phyloP scores from a whole-genome alignment of 1,140 invertebrate species.

The Leguminivora glycinivorella region DNA sequence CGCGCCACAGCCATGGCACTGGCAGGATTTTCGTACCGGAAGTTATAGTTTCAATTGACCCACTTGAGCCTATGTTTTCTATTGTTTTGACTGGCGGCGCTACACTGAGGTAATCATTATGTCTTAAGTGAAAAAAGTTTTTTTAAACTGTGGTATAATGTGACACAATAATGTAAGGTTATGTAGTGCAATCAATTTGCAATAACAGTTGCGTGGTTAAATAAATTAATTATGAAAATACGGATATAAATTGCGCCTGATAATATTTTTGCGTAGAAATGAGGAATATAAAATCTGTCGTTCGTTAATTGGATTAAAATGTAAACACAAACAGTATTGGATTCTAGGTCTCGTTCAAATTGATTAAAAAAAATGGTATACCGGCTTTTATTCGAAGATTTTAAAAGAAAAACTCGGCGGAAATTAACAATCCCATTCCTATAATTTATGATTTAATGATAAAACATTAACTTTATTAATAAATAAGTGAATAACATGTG shows the following conservation, averaged over 20 bases:
- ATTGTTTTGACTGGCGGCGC: background rate
- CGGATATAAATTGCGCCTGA: background rate
- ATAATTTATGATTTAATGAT: background rate
- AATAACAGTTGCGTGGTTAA: background rate
- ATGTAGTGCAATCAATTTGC: background rate
- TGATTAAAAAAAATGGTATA: too few relatives aligned
- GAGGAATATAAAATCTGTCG: background rate
- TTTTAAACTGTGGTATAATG: background rate
- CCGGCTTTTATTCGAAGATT: background rate
- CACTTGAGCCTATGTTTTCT: background rate
- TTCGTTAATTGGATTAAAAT: too few relatives aligned
- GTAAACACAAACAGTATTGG: too few relatives aligned
- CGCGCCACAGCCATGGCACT: conserved; percentile 1
- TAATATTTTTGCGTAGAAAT: background rate
- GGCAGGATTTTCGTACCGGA: conserved; percentile 24
- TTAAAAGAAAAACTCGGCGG: background rate
- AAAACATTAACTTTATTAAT: background rate
- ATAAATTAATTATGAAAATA: background rate
- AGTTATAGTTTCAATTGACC: background rate
- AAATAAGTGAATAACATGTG: background rate
- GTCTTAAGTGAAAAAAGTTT: background rate
- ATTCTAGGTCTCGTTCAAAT: too few relatives aligned
- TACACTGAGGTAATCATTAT: background rate
- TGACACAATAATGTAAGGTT: background rate
- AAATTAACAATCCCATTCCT: background rate